Conservation (phyloP, 2,797 vertebrate genomes). For the Pristis pectinata region DNA sequence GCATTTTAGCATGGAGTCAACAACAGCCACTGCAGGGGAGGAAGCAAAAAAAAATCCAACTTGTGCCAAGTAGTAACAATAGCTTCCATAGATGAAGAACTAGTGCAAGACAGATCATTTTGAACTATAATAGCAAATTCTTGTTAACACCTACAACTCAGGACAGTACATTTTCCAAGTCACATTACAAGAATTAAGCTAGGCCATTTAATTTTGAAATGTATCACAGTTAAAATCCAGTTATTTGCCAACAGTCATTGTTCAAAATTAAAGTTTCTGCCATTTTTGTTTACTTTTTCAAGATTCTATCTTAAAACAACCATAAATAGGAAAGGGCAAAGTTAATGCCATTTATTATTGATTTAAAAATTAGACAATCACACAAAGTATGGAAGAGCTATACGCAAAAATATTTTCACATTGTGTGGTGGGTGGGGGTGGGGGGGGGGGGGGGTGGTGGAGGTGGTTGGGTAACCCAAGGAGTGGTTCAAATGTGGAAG, state of each 20-base stretch:
- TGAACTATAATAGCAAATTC: slow-evolving; percentile 24
- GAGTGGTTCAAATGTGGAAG: background rate
- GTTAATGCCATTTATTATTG: background rate
- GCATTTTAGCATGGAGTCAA: slow-evolving; percentile 45
- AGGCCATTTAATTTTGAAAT: background rate
- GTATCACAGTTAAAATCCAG: background rate
- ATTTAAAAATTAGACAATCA: background rate
- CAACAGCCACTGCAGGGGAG: slow-evolving; percentile 45
- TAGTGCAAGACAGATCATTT: slow-evolving; percentile 28
- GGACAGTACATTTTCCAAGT: background rate
- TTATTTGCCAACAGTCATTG: background rate
- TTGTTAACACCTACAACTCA: slow-evolving; percentile 4
- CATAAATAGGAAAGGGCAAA: background rate
- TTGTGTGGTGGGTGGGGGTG: background rate
- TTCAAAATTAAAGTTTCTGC: background rate
- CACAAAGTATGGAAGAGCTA: background rate
- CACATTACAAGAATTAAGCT: background rate
- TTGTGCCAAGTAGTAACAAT: slow-evolving; percentile 38
- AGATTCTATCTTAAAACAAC: background rate
- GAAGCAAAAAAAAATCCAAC: slow-evolving; percentile 18
- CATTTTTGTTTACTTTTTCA: background rate
- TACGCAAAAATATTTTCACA: background rate
- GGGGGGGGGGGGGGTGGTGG: too few species aligned
- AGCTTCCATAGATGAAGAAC: background rate
- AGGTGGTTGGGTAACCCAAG: background rate